These are phyloP conservation scores for Neosilurus hyrtlii DNA, from an alignment of 2,797 vertebrate species.

Conservation along the genomic window DNA sequence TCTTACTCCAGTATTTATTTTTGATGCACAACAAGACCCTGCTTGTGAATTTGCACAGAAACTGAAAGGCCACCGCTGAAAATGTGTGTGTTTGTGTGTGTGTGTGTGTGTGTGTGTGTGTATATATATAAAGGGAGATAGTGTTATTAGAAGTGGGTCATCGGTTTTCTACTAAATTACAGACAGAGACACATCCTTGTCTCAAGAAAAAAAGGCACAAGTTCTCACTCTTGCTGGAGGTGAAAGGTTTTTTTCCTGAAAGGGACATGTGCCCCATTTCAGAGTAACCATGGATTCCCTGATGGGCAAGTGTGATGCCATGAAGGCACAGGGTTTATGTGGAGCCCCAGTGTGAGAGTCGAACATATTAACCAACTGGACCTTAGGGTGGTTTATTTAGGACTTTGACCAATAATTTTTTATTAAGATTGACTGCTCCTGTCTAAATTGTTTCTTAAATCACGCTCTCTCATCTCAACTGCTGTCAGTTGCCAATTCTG, in stretches of 20 bases:
- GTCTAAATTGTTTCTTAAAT: no score
- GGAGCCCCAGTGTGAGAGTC: background rate
- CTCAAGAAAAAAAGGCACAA: background rate
- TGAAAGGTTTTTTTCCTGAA: background rate
- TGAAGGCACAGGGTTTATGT: background rate
- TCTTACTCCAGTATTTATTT: conserved; percentile 61
- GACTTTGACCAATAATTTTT: no score
- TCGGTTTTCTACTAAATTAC: background rate
- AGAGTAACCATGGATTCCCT: background rate
- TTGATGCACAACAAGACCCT: conserved; percentile 55
- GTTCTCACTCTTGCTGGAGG: background rate
- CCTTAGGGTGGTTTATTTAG: background rate
- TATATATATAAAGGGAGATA: background rate
- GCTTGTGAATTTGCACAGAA: conserved; percentile 41
- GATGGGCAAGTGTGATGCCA: background rate
- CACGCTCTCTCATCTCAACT: no score
- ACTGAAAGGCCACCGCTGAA: background rate
- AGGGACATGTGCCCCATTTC: background rate
- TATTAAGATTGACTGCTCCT: no score
- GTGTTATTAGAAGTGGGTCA: background rate
- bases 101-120: background rate
- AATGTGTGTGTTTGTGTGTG: background rate
- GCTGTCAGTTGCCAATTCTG: no score
- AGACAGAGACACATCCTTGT: background rate
- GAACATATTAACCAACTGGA: background rate